These are phyloP conservation scores for Tenthredo scrophulariae DNA, from an alignment of 2,888 invertebrate species.

Conservation along the genomic window DNA sequence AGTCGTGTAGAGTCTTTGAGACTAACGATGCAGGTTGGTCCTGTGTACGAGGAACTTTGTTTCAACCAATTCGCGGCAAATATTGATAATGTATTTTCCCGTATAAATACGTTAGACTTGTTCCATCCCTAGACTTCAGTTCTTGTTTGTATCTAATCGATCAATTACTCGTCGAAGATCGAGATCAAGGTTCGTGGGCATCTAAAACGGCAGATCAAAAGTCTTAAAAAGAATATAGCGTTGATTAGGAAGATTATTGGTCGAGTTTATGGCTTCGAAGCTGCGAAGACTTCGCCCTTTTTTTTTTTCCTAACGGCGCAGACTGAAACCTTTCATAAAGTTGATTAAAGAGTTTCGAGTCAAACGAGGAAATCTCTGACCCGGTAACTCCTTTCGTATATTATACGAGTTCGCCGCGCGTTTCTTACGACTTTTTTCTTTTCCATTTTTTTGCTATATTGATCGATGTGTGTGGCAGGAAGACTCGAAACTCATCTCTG, in stretches of 20 bases:
- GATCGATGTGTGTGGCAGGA: constrained; percentile 5
- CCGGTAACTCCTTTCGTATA: neutral
- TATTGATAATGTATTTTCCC: neutral
- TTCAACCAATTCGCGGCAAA: neutral
- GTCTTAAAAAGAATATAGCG: constrained; percentile 10
- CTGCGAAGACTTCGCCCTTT: neutral
- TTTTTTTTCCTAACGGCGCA: neutral
- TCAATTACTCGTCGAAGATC: neutral
- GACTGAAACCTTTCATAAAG: constrained; percentile 35
- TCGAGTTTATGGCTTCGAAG: neutral
- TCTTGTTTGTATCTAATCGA: neutral
- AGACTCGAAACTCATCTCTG: neutral
- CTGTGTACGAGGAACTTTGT: neutral
- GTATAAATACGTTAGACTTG: neutral
- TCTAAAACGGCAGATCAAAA: neutral
- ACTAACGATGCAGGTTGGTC: neutral
- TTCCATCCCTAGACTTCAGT: neutral
- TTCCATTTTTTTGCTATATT: neutral
- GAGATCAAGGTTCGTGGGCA: neutral
- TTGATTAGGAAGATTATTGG: constrained; percentile 42
- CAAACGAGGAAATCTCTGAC: constrained; percentile 30
- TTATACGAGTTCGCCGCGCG: neutral
- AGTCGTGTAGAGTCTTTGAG: constrained; percentile 1
- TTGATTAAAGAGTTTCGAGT: constrained; percentile 47
- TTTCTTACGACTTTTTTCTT: neutral